Percentiles rank a stretch among this genome's conserved stretches.
Evolutionary conservation across 2,888 invertebrate genomes (phyloP).

Genomic region (Lacanobia wlatinum): DNA sequence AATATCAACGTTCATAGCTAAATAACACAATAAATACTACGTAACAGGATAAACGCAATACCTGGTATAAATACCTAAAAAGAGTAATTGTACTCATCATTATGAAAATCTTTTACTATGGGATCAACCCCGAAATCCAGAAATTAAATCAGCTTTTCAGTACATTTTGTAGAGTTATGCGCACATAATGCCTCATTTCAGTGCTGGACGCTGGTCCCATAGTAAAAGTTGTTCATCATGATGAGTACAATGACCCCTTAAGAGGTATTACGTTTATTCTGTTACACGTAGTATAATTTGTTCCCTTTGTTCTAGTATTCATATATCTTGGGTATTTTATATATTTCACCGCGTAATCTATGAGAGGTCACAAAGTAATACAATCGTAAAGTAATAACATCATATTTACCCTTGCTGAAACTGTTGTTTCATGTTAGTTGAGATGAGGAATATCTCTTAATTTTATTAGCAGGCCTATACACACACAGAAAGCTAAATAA

Average conservation of each 20-base stretch:
- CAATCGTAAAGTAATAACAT: slow-evolving; percentile 17
- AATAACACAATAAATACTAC: background rate
- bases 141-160: too few relatives aligned
- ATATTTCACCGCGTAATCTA: background rate
- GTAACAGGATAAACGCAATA: too few relatives aligned
- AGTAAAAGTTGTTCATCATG: too few relatives aligned
- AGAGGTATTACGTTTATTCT: too few relatives aligned
- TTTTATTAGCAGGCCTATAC: slow-evolving; percentile 1
- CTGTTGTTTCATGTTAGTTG: slow-evolving; percentile 2
- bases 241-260: too few relatives aligned
- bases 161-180: too few relatives aligned
- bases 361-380: background rate
- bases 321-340: slow-evolving; percentile 1
- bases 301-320: slow-evolving; percentile 25
- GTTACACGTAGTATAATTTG: background rate
- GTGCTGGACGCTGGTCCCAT: too few relatives aligned
- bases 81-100: too few relatives aligned
- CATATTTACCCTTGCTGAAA: background rate
- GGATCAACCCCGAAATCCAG: too few relatives aligned
- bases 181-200: too few relatives aligned
- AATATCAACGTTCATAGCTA: slow-evolving; percentile 11
- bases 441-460: slow-evolving; percentile 11
- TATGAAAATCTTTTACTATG: too few relatives aligned
- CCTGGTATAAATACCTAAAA: too few relatives aligned
- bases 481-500: background rate